Conservation (phyloP, 2,888 invertebrate species). For the Muschampia plurimacula region DNA sequence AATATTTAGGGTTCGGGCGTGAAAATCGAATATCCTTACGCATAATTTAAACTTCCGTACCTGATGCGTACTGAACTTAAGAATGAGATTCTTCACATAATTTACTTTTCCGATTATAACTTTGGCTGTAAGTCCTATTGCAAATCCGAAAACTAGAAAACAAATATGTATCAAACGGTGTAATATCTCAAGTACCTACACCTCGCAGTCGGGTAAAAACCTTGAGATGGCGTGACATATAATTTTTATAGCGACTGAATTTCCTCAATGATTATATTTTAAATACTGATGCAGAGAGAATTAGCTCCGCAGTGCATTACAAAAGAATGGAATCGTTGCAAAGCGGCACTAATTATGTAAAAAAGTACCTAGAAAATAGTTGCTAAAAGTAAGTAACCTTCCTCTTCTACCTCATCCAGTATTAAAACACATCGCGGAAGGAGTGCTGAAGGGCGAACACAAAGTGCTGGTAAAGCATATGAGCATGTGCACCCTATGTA, state of each 20-base stretch:
- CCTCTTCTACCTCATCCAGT: conserved; percentile 30
- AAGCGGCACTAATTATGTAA: conserved; percentile 26
- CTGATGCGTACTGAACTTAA: too few species aligned
- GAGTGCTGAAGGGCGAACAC: conserved; percentile 35
- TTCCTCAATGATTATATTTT: not conserved
- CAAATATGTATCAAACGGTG: not conserved
- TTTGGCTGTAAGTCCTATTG: too few species aligned
- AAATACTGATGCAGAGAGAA: not conserved
- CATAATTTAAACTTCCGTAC: too few species aligned
- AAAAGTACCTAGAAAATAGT: conserved; percentile 3
- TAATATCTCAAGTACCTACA: conserved; percentile 11
- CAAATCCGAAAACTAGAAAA: too few species aligned
- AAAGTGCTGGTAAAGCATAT: conserved; percentile 34
- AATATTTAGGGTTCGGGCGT: too few species aligned
- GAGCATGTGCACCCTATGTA: conserved; percentile 29
- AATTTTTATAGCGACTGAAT: not conserved
- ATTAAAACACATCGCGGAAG: conserved; percentile 32
- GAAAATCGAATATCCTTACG: too few species aligned
- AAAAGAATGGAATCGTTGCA: conserved; percentile 5
- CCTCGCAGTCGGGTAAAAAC: not conserved
- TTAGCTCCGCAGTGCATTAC: not conserved
- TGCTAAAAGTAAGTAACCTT: not conserved
- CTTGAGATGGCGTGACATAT: too few species aligned
- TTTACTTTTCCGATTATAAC: too few species aligned
- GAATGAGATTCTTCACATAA: too few species aligned